Conservation (phyloP, 2,888 invertebrate species). For the Thymelicus sylvestris region DNA sequence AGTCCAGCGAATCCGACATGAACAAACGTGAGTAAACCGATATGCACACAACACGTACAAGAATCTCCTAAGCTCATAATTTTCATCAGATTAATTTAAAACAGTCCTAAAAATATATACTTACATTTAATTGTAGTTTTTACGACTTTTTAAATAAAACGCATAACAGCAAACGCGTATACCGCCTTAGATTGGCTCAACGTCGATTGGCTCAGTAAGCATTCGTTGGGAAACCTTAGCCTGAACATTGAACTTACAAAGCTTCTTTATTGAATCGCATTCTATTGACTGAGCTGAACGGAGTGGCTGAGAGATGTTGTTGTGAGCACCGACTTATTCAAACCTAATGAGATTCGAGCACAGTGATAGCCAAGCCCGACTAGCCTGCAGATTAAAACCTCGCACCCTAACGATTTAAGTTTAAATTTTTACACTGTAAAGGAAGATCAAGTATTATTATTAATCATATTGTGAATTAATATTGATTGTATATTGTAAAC, state of each 20-base stretch:
- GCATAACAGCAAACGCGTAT: not conserved
- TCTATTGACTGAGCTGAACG: slow-evolving; percentile 10
- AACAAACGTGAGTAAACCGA: too few relatives aligned
- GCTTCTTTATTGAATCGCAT: slow-evolving; percentile 14
- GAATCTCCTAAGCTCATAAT: too few relatives aligned
- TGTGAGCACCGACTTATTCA: slow-evolving; percentile 1
- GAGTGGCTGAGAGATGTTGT: slow-evolving; percentile 2
- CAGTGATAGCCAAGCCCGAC: not conserved
- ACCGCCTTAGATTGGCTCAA: slow-evolving; percentile 12
- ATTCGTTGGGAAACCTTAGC: slow-evolving; percentile 20
- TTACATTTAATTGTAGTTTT: too few relatives aligned
- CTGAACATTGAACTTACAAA: slow-evolving; percentile 25
- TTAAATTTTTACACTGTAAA: not conserved
- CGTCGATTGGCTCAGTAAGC: slow-evolving; percentile 28
- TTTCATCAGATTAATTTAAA: too few relatives aligned
- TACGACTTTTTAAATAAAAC: not conserved
- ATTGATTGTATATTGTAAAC: too few relatives aligned
- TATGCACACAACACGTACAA: too few relatives aligned
- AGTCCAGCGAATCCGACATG: too few relatives aligned
- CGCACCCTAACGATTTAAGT: not conserved
- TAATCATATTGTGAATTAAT: too few relatives aligned
- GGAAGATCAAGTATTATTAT: too few relatives aligned
- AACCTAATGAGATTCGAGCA: not conserved
- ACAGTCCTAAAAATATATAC: too few relatives aligned
- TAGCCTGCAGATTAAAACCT: not conserved